These are phyloP conservation scores for Monomorium pharaonis DNA, from an alignment of 1,140 invertebrate genomes.

Conservation along the genomic window DNA sequence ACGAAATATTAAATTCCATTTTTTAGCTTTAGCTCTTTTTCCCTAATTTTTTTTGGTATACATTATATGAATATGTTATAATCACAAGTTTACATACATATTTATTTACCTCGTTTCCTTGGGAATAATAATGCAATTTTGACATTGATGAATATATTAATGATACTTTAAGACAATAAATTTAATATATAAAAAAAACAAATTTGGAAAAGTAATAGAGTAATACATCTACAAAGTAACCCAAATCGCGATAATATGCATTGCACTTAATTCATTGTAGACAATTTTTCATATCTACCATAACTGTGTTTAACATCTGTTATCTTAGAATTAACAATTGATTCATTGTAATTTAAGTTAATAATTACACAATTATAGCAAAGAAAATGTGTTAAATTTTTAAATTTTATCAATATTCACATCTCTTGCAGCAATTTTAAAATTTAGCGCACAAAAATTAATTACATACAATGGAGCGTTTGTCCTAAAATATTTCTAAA, in stretches of 20 bases:
- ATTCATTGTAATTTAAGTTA: slow-evolving; percentile 7
- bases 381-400: slow-evolving; percentile 17
- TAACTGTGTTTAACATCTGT: neutral
- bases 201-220: neutral
- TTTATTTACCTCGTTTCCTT: neutral
- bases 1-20: neutral
- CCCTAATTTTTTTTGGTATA: neutral
- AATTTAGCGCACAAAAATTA: slow-evolving; percentile 15
- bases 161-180: neutral
- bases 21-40: neutral
- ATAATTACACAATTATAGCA: slow-evolving; percentile 11
- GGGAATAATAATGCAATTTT: slow-evolving; percentile 13
- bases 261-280: slow-evolving; percentile 28
- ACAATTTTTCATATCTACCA: neutral
- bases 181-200: neutral
- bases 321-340: slow-evolving; percentile 28
- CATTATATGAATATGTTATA: neutral
- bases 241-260: slow-evolving; percentile 39
- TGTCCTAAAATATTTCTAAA: slow-evolving; percentile 17
- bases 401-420: neutral
- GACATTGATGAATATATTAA: slow-evolving; percentile 3
- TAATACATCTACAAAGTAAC: slow-evolving; percentile 11
- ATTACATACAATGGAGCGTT: slow-evolving; percentile 14
- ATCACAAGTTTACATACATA: neutral
- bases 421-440: neutral